Percentiles rank a stretch among this genome's conserved stretches.
Evolutionary conservation across 2,797 vertebrate species (phyloP).

Genomic region (Petrocephalus sullivani): DNA sequence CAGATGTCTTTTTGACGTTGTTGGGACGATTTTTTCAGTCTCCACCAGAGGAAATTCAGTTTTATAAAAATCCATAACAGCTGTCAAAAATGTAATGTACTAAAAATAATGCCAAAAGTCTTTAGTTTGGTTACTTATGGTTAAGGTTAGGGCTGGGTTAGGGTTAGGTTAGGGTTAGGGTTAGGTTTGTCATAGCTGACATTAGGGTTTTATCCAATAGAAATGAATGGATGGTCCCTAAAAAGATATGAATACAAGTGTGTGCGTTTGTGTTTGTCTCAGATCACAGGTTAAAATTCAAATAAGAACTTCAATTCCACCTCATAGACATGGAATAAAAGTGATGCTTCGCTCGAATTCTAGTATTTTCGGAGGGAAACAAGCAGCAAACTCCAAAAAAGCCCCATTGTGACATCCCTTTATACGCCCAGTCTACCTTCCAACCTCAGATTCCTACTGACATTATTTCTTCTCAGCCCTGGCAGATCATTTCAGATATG

Average conservation of each 20-base stretch:
- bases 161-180: not conserved
- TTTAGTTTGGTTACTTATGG: not conserved
- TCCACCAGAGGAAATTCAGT: not conserved
- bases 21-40: not conserved
- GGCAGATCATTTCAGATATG: not conserved
- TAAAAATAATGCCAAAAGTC: not conserved
- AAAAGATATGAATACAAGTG: not conserved
- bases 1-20: not conserved
- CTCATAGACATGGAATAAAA: not conserved
- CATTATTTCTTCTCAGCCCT: not conserved
- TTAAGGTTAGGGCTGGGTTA: not conserved
- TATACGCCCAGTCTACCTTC: not conserved
- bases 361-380: not conserved
- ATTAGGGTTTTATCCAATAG: not conserved
- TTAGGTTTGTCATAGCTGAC: not conserved
- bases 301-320: not conserved
- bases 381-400: not conserved
- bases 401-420: not conserved
- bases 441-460: not conserved
- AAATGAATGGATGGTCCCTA: not conserved
- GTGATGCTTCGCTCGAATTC: not conserved
- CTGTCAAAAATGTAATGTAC: no score
- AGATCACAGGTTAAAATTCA: not conserved
- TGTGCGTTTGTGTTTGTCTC: not conserved
- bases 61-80: not conserved